phyloP scores from a whole-genome alignment of 2,113 vertebrate genomes.

The Panthera tigris region DNA sequence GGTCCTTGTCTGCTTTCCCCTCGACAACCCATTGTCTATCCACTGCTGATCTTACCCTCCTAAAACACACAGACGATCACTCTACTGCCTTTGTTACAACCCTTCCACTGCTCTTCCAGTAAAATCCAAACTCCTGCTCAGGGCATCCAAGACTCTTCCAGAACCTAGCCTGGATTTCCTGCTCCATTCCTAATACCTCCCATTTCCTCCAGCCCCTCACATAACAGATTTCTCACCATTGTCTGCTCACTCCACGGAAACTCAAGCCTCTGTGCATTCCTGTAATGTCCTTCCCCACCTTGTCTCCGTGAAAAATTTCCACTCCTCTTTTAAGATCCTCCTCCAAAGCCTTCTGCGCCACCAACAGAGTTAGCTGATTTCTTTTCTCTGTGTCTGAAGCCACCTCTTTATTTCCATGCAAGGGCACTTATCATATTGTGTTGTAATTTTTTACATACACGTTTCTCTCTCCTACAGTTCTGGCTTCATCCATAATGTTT shows the following conservation, averaged over 20 bases:
- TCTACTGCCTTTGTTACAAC: neutral
- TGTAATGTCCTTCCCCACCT: neutral
- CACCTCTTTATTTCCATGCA: neutral
- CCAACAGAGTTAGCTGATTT: neutral
- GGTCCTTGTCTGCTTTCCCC: neutral
- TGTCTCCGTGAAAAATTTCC: neutral
- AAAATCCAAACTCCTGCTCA: neutral
- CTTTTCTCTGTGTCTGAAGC: neutral
- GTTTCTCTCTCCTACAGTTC: neutral
- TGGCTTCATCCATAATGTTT: neutral
- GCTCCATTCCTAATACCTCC: neutral
- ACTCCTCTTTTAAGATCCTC: neutral
- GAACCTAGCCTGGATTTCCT: neutral
- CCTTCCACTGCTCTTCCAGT: neutral
- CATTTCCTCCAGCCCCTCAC: neutral
- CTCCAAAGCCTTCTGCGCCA: neutral
- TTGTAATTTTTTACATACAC: neutral
- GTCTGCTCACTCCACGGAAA: neutral
- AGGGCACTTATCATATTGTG: neutral
- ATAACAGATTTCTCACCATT: neutral
- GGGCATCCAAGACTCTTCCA: neutral
- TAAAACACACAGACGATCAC: neutral
- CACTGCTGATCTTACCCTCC: neutral
- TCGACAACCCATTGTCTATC: fast-evolving
- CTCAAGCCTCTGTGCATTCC: neutral